Percentiles rank a stretch among this genome's conserved stretches.
Conservation (phyloP, 2,113 vertebrate species). For the Crotalus viridis region DNA sequence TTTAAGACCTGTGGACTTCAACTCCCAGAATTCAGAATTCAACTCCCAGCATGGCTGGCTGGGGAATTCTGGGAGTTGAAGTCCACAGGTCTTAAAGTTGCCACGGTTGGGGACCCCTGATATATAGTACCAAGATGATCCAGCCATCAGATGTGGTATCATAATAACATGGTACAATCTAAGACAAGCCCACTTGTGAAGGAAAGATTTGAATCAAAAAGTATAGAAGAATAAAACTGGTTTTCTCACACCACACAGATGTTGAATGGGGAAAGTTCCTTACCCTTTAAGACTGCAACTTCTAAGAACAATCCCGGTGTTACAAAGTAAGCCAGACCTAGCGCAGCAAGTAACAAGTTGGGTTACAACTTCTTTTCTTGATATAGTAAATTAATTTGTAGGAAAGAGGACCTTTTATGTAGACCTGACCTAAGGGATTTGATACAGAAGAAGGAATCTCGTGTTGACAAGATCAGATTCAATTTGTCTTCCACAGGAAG, state of each 20-base stretch:
- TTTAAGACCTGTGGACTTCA: too few species aligned
- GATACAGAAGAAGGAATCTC: not conserved
- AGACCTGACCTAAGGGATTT: not conserved
- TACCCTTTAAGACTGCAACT: not conserved
- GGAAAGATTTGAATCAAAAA: not conserved
- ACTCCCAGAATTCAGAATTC: too few species aligned
- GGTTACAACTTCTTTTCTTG: not conserved
- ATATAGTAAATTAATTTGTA: not conserved
- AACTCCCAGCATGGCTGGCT: too few species aligned
- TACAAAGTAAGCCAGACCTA: not conserved
- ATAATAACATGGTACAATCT: not conserved
- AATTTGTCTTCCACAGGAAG: not conserved
- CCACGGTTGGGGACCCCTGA: too few species aligned
- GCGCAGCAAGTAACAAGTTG: not conserved
- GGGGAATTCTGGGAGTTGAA: too few species aligned
- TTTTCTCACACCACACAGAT: not conserved
- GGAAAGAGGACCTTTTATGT: not conserved
- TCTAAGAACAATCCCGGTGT: not conserved
- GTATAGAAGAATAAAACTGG: not conserved
- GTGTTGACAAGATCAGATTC: not conserved
- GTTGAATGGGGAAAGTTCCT: not conserved
- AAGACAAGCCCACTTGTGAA: not conserved
- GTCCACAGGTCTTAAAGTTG: too few species aligned
- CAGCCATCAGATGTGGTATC: not conserved
- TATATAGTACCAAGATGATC: not conserved